These are phyloP conservation scores for Nothura maculosa DNA, from an alignment of 2,797 vertebrate genomes.

Conservation along the genomic window DNA sequence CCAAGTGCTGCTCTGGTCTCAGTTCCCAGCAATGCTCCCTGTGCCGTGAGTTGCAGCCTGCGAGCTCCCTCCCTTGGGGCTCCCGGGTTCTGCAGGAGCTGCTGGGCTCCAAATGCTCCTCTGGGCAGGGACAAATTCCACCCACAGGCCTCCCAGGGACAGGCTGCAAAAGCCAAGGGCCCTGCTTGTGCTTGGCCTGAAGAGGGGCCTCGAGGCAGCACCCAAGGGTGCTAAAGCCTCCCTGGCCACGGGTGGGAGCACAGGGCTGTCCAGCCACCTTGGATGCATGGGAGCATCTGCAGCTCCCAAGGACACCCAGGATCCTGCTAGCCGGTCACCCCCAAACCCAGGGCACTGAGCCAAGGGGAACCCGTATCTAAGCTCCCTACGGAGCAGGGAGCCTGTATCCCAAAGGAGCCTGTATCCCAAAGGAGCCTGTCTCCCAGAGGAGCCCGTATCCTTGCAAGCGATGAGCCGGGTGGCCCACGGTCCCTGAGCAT, in stretches of 20 bases:
- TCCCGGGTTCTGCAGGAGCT: neutral
- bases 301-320: neutral
- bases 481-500: neutral
- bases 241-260: neutral
- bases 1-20: conserved; percentile 52
- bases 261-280: no score
- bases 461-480: neutral
- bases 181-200: neutral
- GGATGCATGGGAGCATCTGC: neutral
- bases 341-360: neutral
- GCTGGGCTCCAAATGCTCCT: neutral
- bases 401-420: no score
- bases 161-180: neutral
- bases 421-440: no score
- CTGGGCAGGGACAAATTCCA: neutral
- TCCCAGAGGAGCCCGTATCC: no score
- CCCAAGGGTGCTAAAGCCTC: neutral
- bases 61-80: neutral
- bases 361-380: neutral
- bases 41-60: neutral
- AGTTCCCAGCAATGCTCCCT: neutral
- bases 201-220: neutral
- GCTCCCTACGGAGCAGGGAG: no score
- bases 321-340: neutral
- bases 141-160: neutral